Evolutionary conservation across 2,888 invertebrate species (phyloP).

Genomic region (Lithophane semibrunnea): DNA sequence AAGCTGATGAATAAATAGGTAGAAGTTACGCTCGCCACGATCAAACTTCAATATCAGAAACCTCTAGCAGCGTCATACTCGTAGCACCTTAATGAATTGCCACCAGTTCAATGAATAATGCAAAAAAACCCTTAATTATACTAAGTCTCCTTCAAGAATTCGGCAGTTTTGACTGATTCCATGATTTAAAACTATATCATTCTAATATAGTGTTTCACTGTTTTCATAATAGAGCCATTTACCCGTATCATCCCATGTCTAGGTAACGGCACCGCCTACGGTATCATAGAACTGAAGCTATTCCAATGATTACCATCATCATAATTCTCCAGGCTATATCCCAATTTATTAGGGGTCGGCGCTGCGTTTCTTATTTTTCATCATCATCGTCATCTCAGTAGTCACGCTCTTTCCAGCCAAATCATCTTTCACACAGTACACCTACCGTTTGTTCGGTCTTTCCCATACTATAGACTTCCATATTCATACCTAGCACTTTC

Average conservation of each 20-base stretch:
- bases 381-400: not conserved
- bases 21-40: not conserved
- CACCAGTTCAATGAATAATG: not conserved
- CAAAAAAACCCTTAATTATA: not conserved
- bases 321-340: not conserved
- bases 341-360: not conserved
- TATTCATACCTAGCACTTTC: not conserved
- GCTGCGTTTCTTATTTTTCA: not conserved
- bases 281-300: not conserved
- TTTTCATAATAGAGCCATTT: not conserved
- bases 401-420: not conserved
- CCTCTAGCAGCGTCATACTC: not conserved
- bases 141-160: not conserved
- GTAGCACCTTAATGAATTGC: too few species aligned
- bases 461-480: too few species aligned
- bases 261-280: not conserved
- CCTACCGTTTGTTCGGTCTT: not conserved
- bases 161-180: not conserved
- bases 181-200: not conserved
- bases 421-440: not conserved
- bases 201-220: too few species aligned
- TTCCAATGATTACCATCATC: not conserved
- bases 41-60: conserved; percentile 9
- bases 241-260: not conserved
- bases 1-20: conserved; percentile 38